Evolutionary conservation across 1,140 invertebrate species (phyloP).

Genomic region (Luehdorfia chinensis): DNA sequence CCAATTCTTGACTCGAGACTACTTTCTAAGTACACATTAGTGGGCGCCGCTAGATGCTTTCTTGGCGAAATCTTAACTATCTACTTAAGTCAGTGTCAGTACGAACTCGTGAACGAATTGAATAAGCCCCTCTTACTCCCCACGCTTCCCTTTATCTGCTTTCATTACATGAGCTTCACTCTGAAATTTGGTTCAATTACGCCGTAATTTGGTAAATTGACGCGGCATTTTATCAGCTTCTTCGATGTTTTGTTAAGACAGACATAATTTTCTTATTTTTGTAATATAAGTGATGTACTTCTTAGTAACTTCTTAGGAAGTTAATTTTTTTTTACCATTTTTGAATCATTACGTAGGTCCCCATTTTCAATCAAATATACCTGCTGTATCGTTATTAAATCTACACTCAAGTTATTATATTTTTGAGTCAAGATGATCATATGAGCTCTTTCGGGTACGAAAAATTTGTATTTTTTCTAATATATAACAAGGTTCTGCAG

Average conservation of each 20-base stretch:
- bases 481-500: too few species aligned
- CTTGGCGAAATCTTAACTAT: constrained; percentile 70
- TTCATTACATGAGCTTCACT: constrained; percentile 67
- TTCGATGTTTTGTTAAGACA: constrained; percentile 40
- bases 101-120: constrained; percentile 55
- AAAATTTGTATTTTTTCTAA: too few species aligned
- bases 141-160: constrained; percentile 57
- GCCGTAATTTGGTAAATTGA: constrained; percentile 65
- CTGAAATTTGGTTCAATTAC: constrained; percentile 69
- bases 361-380: too few species aligned
- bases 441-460: too few species aligned
- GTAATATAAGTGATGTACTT: too few species aligned
- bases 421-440: too few species aligned
- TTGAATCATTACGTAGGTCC: too few species aligned
- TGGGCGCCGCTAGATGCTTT: constrained; percentile 47
- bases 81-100: constrained; percentile 67
- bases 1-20: constrained; percentile 61
- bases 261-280: constrained; percentile 14
- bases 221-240: constrained; percentile 65
- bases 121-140: constrained; percentile 54
- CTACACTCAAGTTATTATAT: too few species aligned
- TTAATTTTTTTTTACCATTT: too few species aligned
- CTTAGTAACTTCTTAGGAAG: too few species aligned
- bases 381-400: too few species aligned
- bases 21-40: constrained; percentile 73